Conservation (phyloP, 1,140 invertebrate species). For the Scaptomyza hsui region DNA sequence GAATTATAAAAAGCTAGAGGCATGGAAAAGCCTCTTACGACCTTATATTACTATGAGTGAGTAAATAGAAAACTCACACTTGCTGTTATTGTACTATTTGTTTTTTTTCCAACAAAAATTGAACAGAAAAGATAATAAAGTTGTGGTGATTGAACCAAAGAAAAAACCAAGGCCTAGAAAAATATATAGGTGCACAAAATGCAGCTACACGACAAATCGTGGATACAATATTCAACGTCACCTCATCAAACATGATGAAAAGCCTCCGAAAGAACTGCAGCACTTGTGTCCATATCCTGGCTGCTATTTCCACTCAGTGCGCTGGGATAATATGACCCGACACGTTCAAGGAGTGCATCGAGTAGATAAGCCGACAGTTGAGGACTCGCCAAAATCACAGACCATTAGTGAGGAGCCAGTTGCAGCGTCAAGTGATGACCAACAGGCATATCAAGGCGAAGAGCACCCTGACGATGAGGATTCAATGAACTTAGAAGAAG, state of each 20-base stretch:
- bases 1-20: neutral
- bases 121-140: constrained; percentile 5
- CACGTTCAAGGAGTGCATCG: constrained; percentile 23
- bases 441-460: neutral
- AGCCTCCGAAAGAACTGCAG: constrained; percentile 25
- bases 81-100: neutral
- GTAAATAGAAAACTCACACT: neutral
- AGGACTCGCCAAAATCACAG: neutral
- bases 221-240: constrained; percentile 11
- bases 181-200: constrained; percentile 9
- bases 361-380: neutral
- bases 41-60: neutral
- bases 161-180: neutral
- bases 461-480: neutral
- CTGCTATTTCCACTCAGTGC: constrained; percentile 14
- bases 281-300: constrained; percentile 2
- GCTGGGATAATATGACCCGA: constrained; percentile 31
- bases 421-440: neutral
- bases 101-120: neutral
- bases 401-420: neutral
- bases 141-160: constrained; percentile 6
- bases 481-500: neutral
- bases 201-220: constrained; percentile 18
- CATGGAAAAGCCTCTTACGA: neutral
- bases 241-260: constrained; percentile 15